Evolutionary conservation across 1,140 invertebrate species (phyloP), one percentile per base, ranked within the genome.

Genomic region (Drosophila micromelanica): DNA sequence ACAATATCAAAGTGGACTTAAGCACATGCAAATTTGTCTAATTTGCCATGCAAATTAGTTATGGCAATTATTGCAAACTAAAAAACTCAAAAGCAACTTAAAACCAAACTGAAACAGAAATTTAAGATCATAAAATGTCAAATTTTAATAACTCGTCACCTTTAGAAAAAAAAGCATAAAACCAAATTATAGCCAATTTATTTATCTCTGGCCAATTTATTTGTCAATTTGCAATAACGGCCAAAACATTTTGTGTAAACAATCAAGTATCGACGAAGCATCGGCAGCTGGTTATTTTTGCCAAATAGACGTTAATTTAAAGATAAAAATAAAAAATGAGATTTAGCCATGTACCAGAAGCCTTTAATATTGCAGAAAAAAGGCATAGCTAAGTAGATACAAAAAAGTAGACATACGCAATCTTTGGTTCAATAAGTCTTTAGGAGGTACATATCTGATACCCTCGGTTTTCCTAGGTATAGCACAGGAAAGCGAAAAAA

Each of bases 11-110:
- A 51, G 54, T 9, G 23, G 52, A 56, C 37, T 64, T 68, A 46
- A 64, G 37, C 12, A 46, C 54, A 87, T 87, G 82, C 78, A 87
- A 87, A 87, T 82, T 69, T 87, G 60, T 61, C 60, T 54, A 70
- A 70, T 87, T 82, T 79, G 35, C 65, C 70, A 82, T 87, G 82
- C 82, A 87, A 79, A 89, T 82, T 82, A 64, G 65, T 75, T 75
- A 73, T 79, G 77, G 74, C 84, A 89, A 87, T 87, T 87, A 87
- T 86, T 82, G 63, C 54, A 52, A 68, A 45, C 46, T 38, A 48
- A 45, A 51, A 54, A 54, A 35, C 9, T 27, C 42, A 68, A 52
- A 55, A 65, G 54, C 49, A 60, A 51, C 42, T 17, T 15, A 57
- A 52, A 30, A n/a, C 5, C 15, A 23, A 77, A 55, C 7, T 30